Percentiles rank a stretch among this genome's conserved stretches.
Evolutionary conservation across 2,888 invertebrate genomes (phyloP).

Genomic region (Portevinia maculata): DNA sequence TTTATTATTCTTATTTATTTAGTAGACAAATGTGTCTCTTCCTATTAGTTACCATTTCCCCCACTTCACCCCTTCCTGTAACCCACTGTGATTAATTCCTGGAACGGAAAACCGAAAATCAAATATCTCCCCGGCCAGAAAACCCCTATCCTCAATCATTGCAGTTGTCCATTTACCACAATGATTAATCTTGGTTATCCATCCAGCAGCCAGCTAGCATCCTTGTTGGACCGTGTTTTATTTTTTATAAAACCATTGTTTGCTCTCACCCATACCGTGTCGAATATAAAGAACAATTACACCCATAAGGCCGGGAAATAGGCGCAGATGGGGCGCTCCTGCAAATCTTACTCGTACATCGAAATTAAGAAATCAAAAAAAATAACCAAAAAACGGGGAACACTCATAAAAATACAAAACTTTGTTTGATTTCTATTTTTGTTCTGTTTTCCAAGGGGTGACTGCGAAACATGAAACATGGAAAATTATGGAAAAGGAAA

Average conservation of each 20-base stretch:
- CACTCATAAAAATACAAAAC: conserved; percentile 48
- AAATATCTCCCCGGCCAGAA: conserved; percentile 31
- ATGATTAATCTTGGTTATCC: conserved; percentile 70
- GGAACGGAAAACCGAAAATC: conserved; percentile 49
- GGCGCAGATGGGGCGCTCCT: conserved; percentile 66
- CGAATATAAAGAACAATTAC: conserved; percentile 70
- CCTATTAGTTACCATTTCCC: conserved; percentile 18
- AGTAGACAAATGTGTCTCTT: conserved; percentile 29
- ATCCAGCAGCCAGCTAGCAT: conserved; percentile 52
- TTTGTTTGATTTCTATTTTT: conserved; percentile 27
- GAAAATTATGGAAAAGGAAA: conserved; percentile 37
- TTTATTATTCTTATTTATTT: conserved; percentile 45
- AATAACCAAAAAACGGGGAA: background rate
- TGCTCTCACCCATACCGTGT: conserved; percentile 58
- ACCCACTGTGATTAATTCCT: conserved; percentile 47
- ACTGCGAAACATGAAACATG: conserved; percentile 17
- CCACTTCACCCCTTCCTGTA: background rate
- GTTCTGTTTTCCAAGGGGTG: conserved; percentile 34
- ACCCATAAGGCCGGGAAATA: conserved; percentile 58
- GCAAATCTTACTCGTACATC: conserved; percentile 33
- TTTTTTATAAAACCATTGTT: conserved; percentile 33
- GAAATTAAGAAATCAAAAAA: conserved; percentile 65
- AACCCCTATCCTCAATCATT: conserved; percentile 36
- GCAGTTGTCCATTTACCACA: conserved; percentile 70
- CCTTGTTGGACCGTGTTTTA: conserved; percentile 11